phyloP scores from a whole-genome alignment of 2,888 invertebrate genomes.

The Coleophora flavipennella region DNA sequence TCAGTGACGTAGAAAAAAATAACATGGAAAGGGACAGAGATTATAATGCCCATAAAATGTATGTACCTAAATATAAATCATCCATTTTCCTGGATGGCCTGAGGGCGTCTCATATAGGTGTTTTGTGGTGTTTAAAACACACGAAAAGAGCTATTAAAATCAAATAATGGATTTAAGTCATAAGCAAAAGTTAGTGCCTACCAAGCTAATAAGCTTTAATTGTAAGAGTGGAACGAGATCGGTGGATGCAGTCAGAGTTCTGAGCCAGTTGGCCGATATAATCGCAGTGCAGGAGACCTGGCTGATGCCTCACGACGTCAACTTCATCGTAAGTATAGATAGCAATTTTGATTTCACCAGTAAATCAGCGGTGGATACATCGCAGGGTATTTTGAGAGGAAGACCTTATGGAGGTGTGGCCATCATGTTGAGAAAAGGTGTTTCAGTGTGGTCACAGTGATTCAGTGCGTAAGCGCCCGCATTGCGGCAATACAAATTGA shows the following conservation, averaged over 20 bases:
- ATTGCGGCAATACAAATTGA: conserved; percentile 14
- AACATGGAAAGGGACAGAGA: conserved; percentile 4
- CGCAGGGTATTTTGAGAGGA: conserved; percentile 7
- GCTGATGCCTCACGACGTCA: conserved; percentile 13
- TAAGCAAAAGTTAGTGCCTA: background rate
- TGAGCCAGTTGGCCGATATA: conserved; percentile 1
- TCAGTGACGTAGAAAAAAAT: conserved; percentile 4
- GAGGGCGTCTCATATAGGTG: conserved; percentile 7
- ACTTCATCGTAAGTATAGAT: conserved; percentile 10
- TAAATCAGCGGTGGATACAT: conserved; percentile 16
- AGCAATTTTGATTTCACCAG: conserved; percentile 13
- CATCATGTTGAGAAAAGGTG: conserved; percentile 13
- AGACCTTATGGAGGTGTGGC: conserved; percentile 17
- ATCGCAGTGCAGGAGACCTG: conserved; percentile 7
- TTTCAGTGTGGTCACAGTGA: conserved; percentile 8
- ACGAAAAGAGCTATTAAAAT: too few relatives aligned
- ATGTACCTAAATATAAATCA: conserved; percentile 8
- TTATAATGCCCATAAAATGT: conserved; percentile 8
- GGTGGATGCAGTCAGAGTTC: too few relatives aligned
- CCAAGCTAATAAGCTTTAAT: conserved; percentile 11
- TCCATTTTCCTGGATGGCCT: conserved; percentile 9
- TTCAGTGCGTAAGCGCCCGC: conserved; percentile 12
- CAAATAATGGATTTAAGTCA: too few relatives aligned
- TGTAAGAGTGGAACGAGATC: conserved; percentile 12
- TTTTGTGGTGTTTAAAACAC: conserved; percentile 2